Evolutionary conservation across 2,113 vertebrate genomes (phyloP), one percentile per base, ranked within the genome.

Genomic region (Gymnarchus niloticus): DNA sequence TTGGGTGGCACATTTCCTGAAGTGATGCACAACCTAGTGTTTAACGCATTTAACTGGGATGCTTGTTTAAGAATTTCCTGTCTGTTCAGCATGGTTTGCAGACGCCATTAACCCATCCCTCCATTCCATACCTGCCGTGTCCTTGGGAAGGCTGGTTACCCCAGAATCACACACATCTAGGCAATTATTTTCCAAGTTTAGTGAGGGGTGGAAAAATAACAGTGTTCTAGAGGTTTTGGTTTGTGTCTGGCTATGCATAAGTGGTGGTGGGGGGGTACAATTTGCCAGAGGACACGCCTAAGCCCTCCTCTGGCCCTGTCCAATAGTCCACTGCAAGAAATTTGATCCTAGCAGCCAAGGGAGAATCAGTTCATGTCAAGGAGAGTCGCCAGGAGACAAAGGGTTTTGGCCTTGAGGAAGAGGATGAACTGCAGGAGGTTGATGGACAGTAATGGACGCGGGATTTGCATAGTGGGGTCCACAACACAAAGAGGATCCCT

Each of bases 361-460:
- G 89, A 91, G 91, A 91, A 93, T 90, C 88, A 90, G 91, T 90
- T 89, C 91, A 90, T 87, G 87, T 89, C 91, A 89, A 91, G 91
- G 90, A 90, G 91, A 90, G 90, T 92, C 90, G 91, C 85, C 0
- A 86, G 33, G 5, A 85, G 91, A 93, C 92, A 92, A 93, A 92
- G 91, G 85, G 48, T 12, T 82, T 56, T 33, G 78, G 78, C 23
- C 10, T 52, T 69, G 23, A 14, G 51, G 51, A 56, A 82, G 28
- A 10, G 49, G 80, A 52, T 2, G 6, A 25, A 49, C 49, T 17
- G 3, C 14, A 14, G 83, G 59, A 51, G 12, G 2, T 25, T 82
- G 48, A 82, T 82, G 80, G 80, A 82, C 17, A 4, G 2, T 82
- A 82, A 82, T 82, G 80, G 80, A 56, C 80, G 0, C 6, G 23